Evolutionary conservation across 2,797 vertebrate genomes (phyloP).

Genomic region (Catamblyrhynchus diadema): DNA sequence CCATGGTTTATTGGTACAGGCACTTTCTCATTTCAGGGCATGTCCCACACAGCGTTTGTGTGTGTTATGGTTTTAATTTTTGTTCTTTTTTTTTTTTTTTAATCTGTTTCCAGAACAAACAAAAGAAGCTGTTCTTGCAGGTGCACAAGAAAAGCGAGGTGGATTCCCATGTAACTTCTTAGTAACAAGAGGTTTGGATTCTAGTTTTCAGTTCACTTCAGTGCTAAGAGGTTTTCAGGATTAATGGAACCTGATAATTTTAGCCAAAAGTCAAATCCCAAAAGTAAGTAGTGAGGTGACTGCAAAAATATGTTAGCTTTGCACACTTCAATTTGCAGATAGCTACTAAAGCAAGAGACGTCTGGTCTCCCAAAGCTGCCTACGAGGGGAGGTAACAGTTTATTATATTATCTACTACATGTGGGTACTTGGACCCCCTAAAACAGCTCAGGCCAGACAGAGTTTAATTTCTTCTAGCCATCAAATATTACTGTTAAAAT

Average conservation of each 20-base stretch:
- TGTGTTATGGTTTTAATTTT: background rate
- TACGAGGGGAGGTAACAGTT: background rate
- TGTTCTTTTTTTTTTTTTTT: fast-evolving
- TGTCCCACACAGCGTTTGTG: background rate
- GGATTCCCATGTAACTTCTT: background rate
- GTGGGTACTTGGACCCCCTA: background rate
- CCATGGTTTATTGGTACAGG: background rate
- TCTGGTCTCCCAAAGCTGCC: constrained; percentile 14
- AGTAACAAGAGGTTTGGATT: background rate
- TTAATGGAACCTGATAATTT: background rate
- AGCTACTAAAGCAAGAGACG: background rate
- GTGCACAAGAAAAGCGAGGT: background rate
- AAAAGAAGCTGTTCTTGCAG: background rate
- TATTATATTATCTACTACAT: background rate
- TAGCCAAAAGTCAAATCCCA: background rate
- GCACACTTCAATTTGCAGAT: background rate
- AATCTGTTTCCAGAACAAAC: background rate
- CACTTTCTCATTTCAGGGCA: background rate
- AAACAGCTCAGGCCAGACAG: background rate
- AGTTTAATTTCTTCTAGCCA: constrained; percentile 9
- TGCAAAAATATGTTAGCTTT: background rate
- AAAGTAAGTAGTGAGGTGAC: background rate
- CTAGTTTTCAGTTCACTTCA: background rate
- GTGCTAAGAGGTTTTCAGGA: background rate
- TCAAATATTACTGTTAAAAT: background rate